These are phyloP conservation scores for Lottia scabra DNA, from an alignment of 2,888 invertebrate genomes.

Conservation along the genomic window DNA sequence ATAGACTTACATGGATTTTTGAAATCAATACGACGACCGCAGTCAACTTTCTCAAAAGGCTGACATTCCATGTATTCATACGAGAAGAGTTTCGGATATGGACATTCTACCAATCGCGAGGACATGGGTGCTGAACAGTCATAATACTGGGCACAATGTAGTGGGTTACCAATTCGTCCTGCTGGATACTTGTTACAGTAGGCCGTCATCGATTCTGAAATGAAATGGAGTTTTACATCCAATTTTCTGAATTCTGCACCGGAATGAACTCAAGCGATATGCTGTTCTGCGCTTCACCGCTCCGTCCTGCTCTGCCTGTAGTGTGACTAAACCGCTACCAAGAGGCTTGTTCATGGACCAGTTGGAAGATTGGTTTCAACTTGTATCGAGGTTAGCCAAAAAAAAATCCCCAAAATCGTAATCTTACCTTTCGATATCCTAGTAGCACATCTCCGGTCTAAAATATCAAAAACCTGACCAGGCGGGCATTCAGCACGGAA, in stretches of 20 bases:
- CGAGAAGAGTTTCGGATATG: conserved; percentile 50
- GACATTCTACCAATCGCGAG: conserved; percentile 42
- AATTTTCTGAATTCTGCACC: no score
- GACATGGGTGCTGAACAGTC: conserved; percentile 42
- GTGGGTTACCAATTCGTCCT: conserved; percentile 41
- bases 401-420: no score
- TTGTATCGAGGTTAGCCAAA: no score
- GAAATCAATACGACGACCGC: conserved; percentile 37
- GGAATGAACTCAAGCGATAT: no score
- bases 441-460: conserved; percentile 24
- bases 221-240: no score
- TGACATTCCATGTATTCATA: conserved; percentile 34
- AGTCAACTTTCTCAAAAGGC: conserved; percentile 40
- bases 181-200: conserved; percentile 32
- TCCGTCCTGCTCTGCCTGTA: no score
- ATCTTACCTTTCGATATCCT: conserved; percentile 19
- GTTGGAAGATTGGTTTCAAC: no score
- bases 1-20: conserved; percentile 45
- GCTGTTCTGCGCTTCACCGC: no score
- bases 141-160: conserved; percentile 53
- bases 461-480: conserved; percentile 41
- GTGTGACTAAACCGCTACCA: no score
- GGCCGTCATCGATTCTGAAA: conserved; percentile 25
- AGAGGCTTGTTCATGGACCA: no score
- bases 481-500: conserved; percentile 38